These are phyloP conservation scores for Tonatia bakeri DNA, from an alignment of 2,113 vertebrate species.

Conservation along the genomic window DNA sequence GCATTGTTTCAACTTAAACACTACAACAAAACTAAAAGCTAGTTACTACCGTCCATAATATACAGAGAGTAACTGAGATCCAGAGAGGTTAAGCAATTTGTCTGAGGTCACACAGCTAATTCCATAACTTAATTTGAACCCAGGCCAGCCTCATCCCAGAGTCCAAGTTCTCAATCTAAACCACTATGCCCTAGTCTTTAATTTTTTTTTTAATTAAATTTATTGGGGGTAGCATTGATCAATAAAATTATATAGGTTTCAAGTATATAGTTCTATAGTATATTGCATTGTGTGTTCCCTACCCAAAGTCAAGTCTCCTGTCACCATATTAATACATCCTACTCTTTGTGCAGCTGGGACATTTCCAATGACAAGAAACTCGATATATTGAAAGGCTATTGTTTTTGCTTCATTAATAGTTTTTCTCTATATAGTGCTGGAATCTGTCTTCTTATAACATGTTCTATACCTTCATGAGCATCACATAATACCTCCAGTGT, in stretches of 20 bases:
- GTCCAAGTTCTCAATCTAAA: not conserved
- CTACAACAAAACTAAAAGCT: not conserved
- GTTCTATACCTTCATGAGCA: not conserved
- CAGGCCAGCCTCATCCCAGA: not conserved
- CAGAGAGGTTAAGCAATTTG: not conserved
- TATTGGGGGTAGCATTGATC: not conserved
- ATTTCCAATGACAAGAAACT: not conserved
- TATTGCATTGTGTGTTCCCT: not conserved
- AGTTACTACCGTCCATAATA: not conserved
- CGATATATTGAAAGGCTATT: not conserved
- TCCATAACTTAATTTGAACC: not conserved
- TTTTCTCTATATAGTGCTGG: not conserved
- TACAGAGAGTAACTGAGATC: conserved; percentile 1
- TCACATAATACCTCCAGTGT: not conserved
- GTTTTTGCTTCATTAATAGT: not conserved
- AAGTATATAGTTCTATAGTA: not conserved
- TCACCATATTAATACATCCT: not conserved
- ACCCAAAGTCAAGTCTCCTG: not conserved
- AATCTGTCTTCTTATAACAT: not conserved
- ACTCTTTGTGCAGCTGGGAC: not conserved
- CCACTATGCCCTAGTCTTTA: not conserved
- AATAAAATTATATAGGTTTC: not conserved
- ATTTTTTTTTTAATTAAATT: not conserved
- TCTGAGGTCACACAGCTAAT: conserved; percentile 8
- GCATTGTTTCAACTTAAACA: conserved; percentile 1